Base-by-base conservation (phyloP, 2,888 invertebrate species). In the Andrena praecox region DNA sequence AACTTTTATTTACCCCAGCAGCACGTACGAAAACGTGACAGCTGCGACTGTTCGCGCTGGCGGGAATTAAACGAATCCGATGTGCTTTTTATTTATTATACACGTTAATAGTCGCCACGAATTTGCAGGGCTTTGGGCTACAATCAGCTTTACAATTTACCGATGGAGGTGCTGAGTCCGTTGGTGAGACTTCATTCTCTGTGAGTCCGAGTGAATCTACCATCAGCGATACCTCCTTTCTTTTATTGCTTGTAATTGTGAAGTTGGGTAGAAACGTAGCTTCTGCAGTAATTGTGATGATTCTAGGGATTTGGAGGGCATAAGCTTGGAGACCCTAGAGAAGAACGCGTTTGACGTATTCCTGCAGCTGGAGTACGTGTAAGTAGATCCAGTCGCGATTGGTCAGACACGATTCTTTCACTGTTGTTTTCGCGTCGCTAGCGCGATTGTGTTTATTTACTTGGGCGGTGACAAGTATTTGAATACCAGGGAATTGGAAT, bases 251-350 rank as follows among this genome's bases (percentile, higher is more conserved):
- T 31, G 20, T 6, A 3, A 56, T 56, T 31, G n/a, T 5, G 42
- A 4, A 42, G 42, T 16, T 16, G 16, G 16, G 16, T 42, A 1
- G 12, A 5, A 42, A 42, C 16, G 1, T 16, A 16, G 16, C 42
- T 16, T 42, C 27, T 8, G 12, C 1, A 16, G 42, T 42, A 42
- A 42, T 48, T 3, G 2, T 59, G 5, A 27, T 5, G 71, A 54
- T 86, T 91, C 85, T 48, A 95, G 95, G 64, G 95, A 95, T 85
- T 90, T 96, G 33, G 94, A 95, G 73, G 95, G 95, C 3, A 95
- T 96, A 29, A 95, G 95, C 69, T 94, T 95, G 74, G 91, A 94
- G 10, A 91, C 94, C 79, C 95, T 96, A 10, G 94, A 95, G 68
- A 94, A 95, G 59, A 91, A 93, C 31, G 94, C 95, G 42, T 95